Base-by-base conservation (phyloP, 2,888 invertebrate genomes). In the Microctonus aethiopoides region DNA sequence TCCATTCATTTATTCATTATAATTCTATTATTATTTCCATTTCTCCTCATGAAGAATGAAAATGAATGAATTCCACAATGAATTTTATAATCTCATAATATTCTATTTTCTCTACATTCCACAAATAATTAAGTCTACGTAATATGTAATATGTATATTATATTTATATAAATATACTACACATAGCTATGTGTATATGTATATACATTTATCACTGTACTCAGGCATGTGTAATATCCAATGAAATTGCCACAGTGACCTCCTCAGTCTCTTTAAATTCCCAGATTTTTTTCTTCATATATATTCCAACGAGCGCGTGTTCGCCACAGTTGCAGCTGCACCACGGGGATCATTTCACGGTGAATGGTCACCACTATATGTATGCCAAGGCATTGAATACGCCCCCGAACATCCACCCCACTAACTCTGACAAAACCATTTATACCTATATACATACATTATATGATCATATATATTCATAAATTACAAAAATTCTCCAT, bases 341-440 rank as follows among this genome's bases (percentile, higher is more conserved):
- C 68, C 57, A 39, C 56, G 24, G 56, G 56, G 56, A 62, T 69
- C 69, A 69, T 69, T 69, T 69, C 64, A 69, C 69, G 60, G 64
- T 69, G 69, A 69, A 64, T 65, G 59, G 60, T 59, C 59, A 69
- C 64, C 34, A 51, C 36, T 69, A 57, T 64, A 24, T 29, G n/a
- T n/a, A 51, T 60, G 57, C 32, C 63, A 29, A 57, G 24, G 57
- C 56, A 69, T 64, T 69, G 36, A 59, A 65, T 65, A 52, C 64
- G 54, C 57, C 63, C 69, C 46, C n/a, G n/a, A n/a, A n/a, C n/a
- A n/a, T n/a, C n/a, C n/a, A n/a, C n/a, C n/a, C n/a, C n/a, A n/a
- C 65, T 26, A 34, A 39, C 51, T 56, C 29, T 39, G 10, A 63
- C 56, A 68, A 54, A 41, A 34, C 67, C 41, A 68, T 68, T 52